Conservation (phyloP, 2,888 invertebrate species). For the Mimumesa dahlbomi region DNA sequence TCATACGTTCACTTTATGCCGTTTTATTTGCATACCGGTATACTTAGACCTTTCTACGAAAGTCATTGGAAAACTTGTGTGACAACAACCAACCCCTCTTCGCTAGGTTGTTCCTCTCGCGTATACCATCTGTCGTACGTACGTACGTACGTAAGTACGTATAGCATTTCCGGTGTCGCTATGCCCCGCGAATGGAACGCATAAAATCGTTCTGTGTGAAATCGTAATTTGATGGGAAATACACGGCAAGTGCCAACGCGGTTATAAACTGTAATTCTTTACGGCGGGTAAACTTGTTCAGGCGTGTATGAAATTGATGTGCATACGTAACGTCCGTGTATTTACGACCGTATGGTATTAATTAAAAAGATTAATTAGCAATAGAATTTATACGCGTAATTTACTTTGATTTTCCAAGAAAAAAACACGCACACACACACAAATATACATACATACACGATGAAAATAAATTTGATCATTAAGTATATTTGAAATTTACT, state of each 20-base stretch:
- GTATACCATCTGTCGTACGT: conserved; percentile 61
- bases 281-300: neutral
- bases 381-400: too few relatives aligned
- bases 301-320: conserved; percentile 10
- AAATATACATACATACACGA: too few relatives aligned
- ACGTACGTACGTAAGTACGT: too few relatives aligned
- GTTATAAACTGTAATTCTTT: conserved; percentile 18
- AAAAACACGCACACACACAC: too few relatives aligned
- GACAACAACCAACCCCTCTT: conserved; percentile 53
- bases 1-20: conserved; percentile 28
- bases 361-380: too few relatives aligned
- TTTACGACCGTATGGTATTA: neutral
- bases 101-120: conserved; percentile 48
- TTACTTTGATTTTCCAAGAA: too few relatives aligned
- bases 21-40: conserved; percentile 52
- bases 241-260: conserved; percentile 18
- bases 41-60: conserved; percentile 14
- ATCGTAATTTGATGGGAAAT: conserved; percentile 52
- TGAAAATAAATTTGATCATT: too few relatives aligned
- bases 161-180: conserved; percentile 45
- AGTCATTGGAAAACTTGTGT: conserved; percentile 17
- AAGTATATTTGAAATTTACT: too few relatives aligned
- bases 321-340: conserved; percentile 7
- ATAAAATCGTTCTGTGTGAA: conserved; percentile 52
- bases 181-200: conserved; percentile 34